A percentile compares a stretch with the other conserved stretches of the same genome.
These are phyloP conservation scores for Leptinotarsa defecta DNA, from an alignment of 1,140 invertebrate genomes.

Conservation along the genomic window DNA sequence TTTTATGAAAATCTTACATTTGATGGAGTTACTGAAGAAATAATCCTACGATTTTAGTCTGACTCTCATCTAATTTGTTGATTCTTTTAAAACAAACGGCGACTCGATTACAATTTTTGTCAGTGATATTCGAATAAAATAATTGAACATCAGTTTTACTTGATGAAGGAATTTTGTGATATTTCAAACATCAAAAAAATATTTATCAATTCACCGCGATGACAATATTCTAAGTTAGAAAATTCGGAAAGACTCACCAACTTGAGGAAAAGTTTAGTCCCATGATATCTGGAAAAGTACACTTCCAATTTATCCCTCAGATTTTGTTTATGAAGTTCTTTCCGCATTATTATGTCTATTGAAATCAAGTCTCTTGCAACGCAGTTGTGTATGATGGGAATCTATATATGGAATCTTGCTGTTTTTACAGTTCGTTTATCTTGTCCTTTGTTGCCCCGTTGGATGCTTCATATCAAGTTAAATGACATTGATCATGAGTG, in stretches of 20 bases:
- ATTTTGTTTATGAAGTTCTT: not conserved
- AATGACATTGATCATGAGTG: not conserved
- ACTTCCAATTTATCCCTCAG: not conserved
- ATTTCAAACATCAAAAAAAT: too few relatives aligned
- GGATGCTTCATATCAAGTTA: not conserved
- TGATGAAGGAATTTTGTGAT: too few relatives aligned
- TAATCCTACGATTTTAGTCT: too few relatives aligned
- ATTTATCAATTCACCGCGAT: too few relatives aligned
- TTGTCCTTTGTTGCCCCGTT: constrained; percentile 1
- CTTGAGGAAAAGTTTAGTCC: not conserved
- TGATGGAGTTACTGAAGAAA: too few relatives aligned
- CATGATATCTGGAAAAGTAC: constrained; percentile 7
- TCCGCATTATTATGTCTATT: constrained; percentile 10
- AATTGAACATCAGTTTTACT: too few relatives aligned
- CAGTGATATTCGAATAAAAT: too few relatives aligned
- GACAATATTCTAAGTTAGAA: too few relatives aligned
- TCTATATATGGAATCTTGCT: not conserved
- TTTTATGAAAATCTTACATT: too few relatives aligned
- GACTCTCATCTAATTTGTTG: too few relatives aligned
- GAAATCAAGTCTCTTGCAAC: not conserved
- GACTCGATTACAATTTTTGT: too few relatives aligned
- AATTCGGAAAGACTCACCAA: not conserved
- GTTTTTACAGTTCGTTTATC: not conserved
- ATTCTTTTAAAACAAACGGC: too few relatives aligned
- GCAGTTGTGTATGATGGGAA: not conserved